Base-by-base conservation (phyloP, 2,797 vertebrate species). In the Sebastes minor region DNA sequence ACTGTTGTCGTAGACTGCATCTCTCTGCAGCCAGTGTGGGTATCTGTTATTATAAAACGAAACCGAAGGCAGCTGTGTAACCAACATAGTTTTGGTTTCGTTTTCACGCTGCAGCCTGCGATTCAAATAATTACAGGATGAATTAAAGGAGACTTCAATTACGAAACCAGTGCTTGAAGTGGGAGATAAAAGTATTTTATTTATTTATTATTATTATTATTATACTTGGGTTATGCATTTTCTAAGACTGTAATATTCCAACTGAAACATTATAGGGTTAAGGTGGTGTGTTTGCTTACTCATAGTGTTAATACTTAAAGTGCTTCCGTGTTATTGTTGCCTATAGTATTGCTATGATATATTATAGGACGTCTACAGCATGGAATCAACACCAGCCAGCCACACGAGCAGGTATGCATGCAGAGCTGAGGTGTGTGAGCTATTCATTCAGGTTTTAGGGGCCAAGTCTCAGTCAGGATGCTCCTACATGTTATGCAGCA, bases 11-110 rank as follows among this genome's bases (percentile, higher is more conserved):
- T 16, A 60, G 49, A 74, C 33, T 42, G 83, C 68, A 60, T 46
- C 4, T 56, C 59, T 38, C 56, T 81, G 74, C 73, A 67, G 62
- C 30, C 70, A 25, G 14, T 0, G 1, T 3, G 14, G 0, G 1
- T 4, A 8, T 0, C 4, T 6, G 0, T 85, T 88, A n/a, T 27
- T 63, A 1, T 2, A 65, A 88, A 90, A 74, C 87, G 88, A 93
- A 92, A 93, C 80, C 20, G 1, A 38, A 0, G 2, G 14, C 1
- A 2, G 0, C 1, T 1, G 0, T 0, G 2, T 2, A 14, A 8
- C 22, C 20, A n/a, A 8, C 20, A 52, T 7, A 0, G 2, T 86
- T 92, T 93, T 83, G 60, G 76, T 91, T 93, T 92, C 87, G 80
- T 38, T 91, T 85, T 71, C 5, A 0, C 28, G 12, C 4, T 11